Percentiles rank a stretch among this genome's conserved stretches.
phyloP scores from a whole-genome alignment of 2,113 vertebrate species.

The Chascanopsetta lugubris region DNA sequence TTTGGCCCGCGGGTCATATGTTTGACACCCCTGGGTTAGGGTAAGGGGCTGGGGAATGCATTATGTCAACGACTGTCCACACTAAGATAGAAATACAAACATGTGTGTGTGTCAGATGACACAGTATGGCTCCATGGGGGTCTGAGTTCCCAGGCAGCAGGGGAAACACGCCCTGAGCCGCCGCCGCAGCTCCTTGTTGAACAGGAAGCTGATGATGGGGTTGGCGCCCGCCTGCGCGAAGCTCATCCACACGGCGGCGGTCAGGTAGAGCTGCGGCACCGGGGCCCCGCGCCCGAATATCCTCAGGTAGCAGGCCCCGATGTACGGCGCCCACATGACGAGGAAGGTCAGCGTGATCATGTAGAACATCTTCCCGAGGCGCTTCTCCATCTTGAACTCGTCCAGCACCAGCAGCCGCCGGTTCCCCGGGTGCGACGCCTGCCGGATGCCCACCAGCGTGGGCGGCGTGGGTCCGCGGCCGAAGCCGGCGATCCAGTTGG shows the following conservation, averaged over 20 bases:
- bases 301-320: constrained; percentile 92
- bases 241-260: constrained; percentile 94
- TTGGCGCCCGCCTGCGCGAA: constrained; percentile 95
- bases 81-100: too few relatives aligned
- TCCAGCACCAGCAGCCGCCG: constrained; percentile 93
- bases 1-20: too few relatives aligned
- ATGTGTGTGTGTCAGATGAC: constrained; percentile 79
- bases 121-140: constrained; percentile 88
- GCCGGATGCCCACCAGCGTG: constrained; percentile 93
- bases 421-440: constrained; percentile 86
- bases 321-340: constrained; percentile 94
- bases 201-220: constrained; percentile 93
- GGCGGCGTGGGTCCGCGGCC: constrained; percentile 94
- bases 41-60: too few relatives aligned
- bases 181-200: constrained; percentile 93
- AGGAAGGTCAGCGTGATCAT: constrained; percentile 94
- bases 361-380: constrained; percentile 97
- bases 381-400: constrained; percentile 96
- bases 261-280: constrained; percentile 91
- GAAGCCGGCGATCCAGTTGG: constrained; percentile 97
- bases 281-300: constrained; percentile 87
- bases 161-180: constrained; percentile 90
- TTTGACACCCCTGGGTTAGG: too few relatives aligned
- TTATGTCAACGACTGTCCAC: too few relatives aligned
- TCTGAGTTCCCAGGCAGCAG: constrained; percentile 89